Base-by-base conservation (phyloP, 2,113 vertebrate genomes). In the Lagopus leucura region DNA sequence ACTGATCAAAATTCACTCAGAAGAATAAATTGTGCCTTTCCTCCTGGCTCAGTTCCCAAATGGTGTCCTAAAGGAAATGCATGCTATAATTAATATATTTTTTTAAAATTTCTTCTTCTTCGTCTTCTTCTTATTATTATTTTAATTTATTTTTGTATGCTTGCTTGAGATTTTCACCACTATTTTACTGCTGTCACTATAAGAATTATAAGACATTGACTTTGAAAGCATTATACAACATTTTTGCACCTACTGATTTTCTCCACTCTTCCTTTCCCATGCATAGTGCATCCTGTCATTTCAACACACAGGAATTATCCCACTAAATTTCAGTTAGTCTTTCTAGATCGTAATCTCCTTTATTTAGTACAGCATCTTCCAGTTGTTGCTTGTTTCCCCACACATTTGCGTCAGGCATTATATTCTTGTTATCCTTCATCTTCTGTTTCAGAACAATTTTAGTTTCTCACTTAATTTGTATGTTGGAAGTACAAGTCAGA, bases 381-480 rank as follows among this genome's bases (percentile, higher is more conserved):
- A 96, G 92, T 94, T 95, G 91, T 96, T 95, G 92, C 93, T 97
- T 96, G 94, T 96, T 94, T 91, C 88, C 54, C 77, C 77, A 80
- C 61, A 86, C 71, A 65, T 92, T 93, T 96, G 60, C 86, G 77
- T 94, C 91, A 94, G 70, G 82, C 79, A 90, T 91, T 95, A 90
- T 93, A 48, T 83, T 88, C 82, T 64, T 75, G 71, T 95, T 95
- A 96, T 93, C 92, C 91, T 92, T 96, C 90, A 96, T 96, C 96
- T 97, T 91, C 90, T 1, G 2, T 91, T 96, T 91, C 91, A 96
- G 90, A 96, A 92, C 82, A 91, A 88, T 96, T 95, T 95, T 80
- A 94, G 91, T 89, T 96, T 95, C 95, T 97, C 1, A 2, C 86
- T 96, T 96, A 96, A 97, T 96, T 96, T 94, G 89, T 94, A 71